Evolutionary conservation across 2,797 vertebrate genomes (phyloP).

Genomic region (Naso thynnoides): DNA sequence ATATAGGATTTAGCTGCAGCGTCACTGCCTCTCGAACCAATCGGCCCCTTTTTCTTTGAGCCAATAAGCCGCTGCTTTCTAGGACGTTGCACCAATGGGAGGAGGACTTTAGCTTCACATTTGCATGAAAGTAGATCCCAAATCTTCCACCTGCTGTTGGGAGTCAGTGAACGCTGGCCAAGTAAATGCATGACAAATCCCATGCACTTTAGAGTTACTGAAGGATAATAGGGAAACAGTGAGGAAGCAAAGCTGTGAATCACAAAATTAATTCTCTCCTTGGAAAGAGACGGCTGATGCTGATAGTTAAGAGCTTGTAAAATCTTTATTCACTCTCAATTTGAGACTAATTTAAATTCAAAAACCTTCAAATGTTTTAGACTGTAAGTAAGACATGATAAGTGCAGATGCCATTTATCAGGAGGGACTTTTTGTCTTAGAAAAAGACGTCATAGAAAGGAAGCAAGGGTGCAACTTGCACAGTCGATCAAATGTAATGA

Average conservation of each 20-base stretch:
- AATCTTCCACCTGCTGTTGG: conserved; percentile 76
- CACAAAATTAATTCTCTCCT: conserved; percentile 15
- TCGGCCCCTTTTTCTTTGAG: conserved; percentile 35
- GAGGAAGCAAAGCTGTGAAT: conserved; percentile 18
- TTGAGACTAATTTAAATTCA: not conserved
- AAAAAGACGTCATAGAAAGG: not conserved
- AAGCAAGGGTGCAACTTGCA: not conserved
- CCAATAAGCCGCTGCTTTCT: conserved; percentile 69
- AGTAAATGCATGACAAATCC: conserved; percentile 19
- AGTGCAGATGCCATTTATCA: not conserved
- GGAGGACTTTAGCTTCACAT: conserved; percentile 27
- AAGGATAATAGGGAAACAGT: conserved; percentile 8
- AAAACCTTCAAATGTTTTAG: not conserved
- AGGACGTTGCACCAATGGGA: conserved; percentile 44
- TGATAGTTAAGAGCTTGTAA: not conserved
- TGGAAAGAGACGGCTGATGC: conserved; percentile 11
- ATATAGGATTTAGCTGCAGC: conserved; percentile 79
- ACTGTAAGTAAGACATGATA: not conserved
- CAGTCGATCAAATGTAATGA: not conserved
- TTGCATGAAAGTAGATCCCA: conserved; percentile 66
- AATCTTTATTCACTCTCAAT: not conserved
- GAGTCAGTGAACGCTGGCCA: conserved; percentile 25
- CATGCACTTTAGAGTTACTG: conserved; percentile 7
- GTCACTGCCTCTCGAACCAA: conserved; percentile 66
- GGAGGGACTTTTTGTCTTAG: not conserved